Evolutionary conservation across 1,140 invertebrate species (phyloP).

Genomic region (Cecropterus lyciades): DNA sequence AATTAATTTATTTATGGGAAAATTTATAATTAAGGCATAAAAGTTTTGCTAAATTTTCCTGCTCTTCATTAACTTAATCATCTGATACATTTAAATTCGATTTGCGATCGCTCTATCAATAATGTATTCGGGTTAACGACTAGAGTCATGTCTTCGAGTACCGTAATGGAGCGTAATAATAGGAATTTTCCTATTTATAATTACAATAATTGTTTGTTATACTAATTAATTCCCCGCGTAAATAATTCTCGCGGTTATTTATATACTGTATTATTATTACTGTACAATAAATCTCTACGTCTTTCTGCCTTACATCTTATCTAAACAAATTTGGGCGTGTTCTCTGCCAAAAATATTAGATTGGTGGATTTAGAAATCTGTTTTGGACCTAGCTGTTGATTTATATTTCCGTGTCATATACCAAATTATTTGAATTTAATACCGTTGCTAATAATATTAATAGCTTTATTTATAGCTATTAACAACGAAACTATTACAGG

Average conservation of each 20-base stretch:
- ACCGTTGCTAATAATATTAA: too few species aligned
- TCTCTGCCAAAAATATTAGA: too few species aligned
- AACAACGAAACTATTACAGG: too few species aligned
- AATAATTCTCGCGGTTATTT: constrained; percentile 44
- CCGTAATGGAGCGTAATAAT: constrained; percentile 61
- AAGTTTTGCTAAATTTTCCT: constrained; percentile 77
- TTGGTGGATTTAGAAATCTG: too few species aligned
- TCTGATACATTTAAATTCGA: constrained; percentile 65
- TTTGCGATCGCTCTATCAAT: constrained; percentile 66
- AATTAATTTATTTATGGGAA: too few species aligned
- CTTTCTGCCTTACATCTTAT: too few species aligned
- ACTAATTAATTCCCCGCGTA: constrained; percentile 28
- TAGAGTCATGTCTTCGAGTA: constrained; percentile 53
- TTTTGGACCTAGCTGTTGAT: too few species aligned
- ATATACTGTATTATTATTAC: constrained; percentile 13
- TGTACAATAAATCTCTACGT: not conserved
- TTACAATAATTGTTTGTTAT: constrained; percentile 50
- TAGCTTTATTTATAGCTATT: too few species aligned
- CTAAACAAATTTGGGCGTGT: too few species aligned
- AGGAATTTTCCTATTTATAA: constrained; percentile 79
- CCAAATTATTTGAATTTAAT: too few species aligned
- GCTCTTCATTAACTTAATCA: constrained; percentile 64
- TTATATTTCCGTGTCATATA: too few species aligned
- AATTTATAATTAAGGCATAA: constrained; percentile 42
- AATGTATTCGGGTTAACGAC: constrained; percentile 70